Evolutionary conservation across 1,140 invertebrate species (phyloP).

Genomic region (Brachionus koreanus): DNA sequence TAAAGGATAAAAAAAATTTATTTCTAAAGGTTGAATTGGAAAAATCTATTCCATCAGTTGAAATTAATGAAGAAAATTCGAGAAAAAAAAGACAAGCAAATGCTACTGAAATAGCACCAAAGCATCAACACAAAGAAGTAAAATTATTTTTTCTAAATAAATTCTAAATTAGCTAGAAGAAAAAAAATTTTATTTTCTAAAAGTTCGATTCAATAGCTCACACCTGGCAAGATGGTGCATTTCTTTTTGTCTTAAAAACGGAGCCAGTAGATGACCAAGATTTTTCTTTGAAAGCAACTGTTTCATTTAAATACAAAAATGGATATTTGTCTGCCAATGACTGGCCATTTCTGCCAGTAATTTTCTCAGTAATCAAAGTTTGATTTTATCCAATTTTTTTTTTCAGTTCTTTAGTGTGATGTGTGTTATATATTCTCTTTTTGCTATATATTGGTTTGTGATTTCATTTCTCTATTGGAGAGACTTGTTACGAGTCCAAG

Average conservation of each 20-base stretch:
- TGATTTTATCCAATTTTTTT: constrained; percentile 46
- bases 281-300: constrained; percentile 48
- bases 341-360: constrained; percentile 68
- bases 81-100: not conserved
- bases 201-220: constrained; percentile 46
- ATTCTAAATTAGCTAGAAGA: not conserved
- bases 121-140: constrained; percentile 1
- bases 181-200: not conserved
- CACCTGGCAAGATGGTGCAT: constrained; percentile 57
- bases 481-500: constrained; percentile 84
- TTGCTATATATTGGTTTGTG: constrained; percentile 76
- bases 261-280: constrained; percentile 41
- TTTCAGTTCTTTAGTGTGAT: constrained; percentile 80
- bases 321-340: constrained; percentile 72
- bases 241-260: constrained; percentile 58
- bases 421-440: constrained; percentile 77
- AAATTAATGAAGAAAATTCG: not conserved
- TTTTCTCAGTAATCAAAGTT: constrained; percentile 44
- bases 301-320: constrained; percentile 63
- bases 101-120: not conserved
- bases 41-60: not conserved
- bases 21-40: not conserved
- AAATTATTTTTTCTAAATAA: not conserved
- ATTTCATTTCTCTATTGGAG: constrained; percentile 81
- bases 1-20: not conserved